phyloP scores from a whole-genome alignment of 92 coral and sea anemone species.

The Phenganax stokvisi region DNA sequence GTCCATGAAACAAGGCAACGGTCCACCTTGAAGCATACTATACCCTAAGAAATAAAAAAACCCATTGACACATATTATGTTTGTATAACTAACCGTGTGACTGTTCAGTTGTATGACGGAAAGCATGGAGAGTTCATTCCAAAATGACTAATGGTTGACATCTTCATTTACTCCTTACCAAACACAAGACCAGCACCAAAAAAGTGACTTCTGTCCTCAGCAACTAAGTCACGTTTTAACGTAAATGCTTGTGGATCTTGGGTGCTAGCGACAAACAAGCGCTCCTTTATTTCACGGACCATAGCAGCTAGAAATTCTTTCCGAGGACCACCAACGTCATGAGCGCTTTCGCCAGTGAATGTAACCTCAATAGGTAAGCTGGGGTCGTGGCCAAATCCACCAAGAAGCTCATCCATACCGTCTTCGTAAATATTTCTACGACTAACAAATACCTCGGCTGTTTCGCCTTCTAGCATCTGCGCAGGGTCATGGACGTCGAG shows the following conservation, averaged over 20 bases:
- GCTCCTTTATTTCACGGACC: conserved; percentile 25
- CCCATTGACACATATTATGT: no score
- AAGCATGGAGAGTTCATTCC: no score
- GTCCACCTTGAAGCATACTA: conserved; percentile 9
- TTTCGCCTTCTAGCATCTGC: conserved; percentile 34
- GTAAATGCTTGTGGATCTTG: background rate
- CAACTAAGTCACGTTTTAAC: conserved; percentile 9
- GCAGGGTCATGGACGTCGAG: conserved; percentile 29
- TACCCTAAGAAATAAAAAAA: background rate
- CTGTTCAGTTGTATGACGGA: no score
- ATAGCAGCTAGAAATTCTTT: conserved; percentile 42
- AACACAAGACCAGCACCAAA: conserved; percentile 49
- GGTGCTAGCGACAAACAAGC: conserved; percentile 8
- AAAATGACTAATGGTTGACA: background rate
- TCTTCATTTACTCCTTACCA: conserved; percentile 31
- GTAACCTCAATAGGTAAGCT: conserved; percentile 49
- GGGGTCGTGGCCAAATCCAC: conserved; percentile 31
- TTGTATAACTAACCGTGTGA: no score
- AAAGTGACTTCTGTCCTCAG: conserved; percentile 21
- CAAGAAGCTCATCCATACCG: conserved; percentile 46
- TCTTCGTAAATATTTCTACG: conserved; percentile 26
- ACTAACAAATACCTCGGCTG: conserved; percentile 45
- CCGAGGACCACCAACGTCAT: conserved; percentile 51
- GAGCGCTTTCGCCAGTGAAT: conserved; percentile 46
- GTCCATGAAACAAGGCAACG: background rate